Evolutionary conservation across 2,888 invertebrate genomes (phyloP), one percentile per base, ranked within the genome.

Genomic region (Spisula solida): DNA sequence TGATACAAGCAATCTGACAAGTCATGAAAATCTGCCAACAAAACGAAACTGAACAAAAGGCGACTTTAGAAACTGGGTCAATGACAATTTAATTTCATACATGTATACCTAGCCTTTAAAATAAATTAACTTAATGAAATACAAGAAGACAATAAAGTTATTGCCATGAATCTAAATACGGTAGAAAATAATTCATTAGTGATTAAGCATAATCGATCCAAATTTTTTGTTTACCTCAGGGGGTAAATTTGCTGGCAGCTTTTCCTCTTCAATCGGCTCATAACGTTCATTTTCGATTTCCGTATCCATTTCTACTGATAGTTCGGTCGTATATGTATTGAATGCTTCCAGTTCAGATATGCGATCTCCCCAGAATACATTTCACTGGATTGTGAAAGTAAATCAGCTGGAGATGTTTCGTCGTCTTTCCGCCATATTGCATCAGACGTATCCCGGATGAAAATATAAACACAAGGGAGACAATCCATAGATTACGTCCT

Each of bases 261-360:
- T 93, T 80, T 93, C 94, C 66, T 88, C 81, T 41, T 87, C 82
- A 95, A 95, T 0, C 98, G 98, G 96, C 81, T 98, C 98, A 96
- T 98, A 98, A 48, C 98, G 97, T 94, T 98, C 98, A 94, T 98
- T 97, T 97, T 98, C 98, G 0, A 98, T 98, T 93, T 98, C 98
- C 98, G 98, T 51, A 20, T 51, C 29, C 47, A 84, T 18, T 8
- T 60, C 29, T 88, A 84, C 34, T 79, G 47, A 34, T 83, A 82
- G 14, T 79, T 86, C 86, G 81, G 88, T 87, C 87, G 84, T 92
- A 92, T 88, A 88, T 92, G 91, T 86, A 88, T 66, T 75, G 92
- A 83, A 86, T 88, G 91, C 75, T 88, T 87, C 89, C 91, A 80
- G 84, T 91, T 86, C 20, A 91, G 81, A 86, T 92, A 92, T 81